phyloP scores from a whole-genome alignment of 2,113 vertebrate species.

The Entomyzon cyanotis region DNA sequence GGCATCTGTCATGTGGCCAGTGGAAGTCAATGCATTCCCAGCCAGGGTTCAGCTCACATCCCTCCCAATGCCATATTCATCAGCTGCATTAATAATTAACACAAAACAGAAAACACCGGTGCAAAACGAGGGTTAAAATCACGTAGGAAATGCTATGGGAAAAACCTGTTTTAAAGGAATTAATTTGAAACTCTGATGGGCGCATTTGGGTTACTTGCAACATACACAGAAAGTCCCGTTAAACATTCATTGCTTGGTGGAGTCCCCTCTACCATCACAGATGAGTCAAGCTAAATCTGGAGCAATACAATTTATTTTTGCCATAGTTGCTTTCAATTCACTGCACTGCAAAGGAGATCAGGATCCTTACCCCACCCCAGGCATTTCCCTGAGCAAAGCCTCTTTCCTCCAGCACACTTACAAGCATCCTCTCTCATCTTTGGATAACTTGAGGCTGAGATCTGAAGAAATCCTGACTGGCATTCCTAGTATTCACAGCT shows the following conservation, averaged over 20 bases:
- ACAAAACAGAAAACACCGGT: neutral
- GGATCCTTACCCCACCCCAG: neutral
- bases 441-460: neutral
- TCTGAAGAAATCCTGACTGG: neutral
- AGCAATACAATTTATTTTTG: constrained; percentile 9
- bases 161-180: neutral
- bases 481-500: neutral
- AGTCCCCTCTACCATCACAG: neutral
- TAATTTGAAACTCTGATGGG: neutral
- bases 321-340: neutral
- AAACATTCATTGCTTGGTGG: constrained; percentile 17
- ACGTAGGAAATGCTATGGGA: fast-evolving
- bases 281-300: neutral
- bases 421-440: neutral
- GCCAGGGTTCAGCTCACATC: neutral
- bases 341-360: neutral
- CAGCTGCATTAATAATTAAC: neutral
- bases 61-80: neutral
- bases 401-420: neutral
- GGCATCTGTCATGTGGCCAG: neutral
- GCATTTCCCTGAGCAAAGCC: neutral
- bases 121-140: neutral
- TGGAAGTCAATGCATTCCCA: neutral
- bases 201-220: constrained; percentile 23
- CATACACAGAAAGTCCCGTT: neutral